Conservation (phyloP, 2,113 vertebrate genomes). For the Pterocles gutturalis region DNA sequence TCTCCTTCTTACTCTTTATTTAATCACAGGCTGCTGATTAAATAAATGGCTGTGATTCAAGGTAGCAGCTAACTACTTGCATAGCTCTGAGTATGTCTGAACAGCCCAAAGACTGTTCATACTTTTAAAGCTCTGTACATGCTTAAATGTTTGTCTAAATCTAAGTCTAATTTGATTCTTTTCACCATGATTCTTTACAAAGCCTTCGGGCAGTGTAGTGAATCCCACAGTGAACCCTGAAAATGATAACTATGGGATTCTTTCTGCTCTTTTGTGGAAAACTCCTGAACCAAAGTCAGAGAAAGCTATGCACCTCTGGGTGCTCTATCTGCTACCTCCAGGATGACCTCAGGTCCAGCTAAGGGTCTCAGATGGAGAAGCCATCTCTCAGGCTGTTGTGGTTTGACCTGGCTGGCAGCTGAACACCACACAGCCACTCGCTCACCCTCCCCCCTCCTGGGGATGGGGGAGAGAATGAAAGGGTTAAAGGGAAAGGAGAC, state of each 20-base stretch:
- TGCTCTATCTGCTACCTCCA: neutral
- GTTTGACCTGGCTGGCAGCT: no score
- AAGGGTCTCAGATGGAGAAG: neutral
- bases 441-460: no score
- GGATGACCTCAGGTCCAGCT: neutral
- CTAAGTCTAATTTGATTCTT: neutral
- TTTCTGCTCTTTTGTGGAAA: neutral
- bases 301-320: neutral
- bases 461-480: no score
- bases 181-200: neutral
- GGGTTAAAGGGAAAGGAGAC: no score
- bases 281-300: neutral
- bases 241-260: neutral
- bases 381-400: neutral
- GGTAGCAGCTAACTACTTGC: neutral
- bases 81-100: neutral
- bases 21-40: neutral
- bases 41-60: conserved; percentile 15
- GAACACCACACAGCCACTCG: no score
- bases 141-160: neutral
- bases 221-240: neutral
- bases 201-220: neutral
- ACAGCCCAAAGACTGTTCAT: neutral
- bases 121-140: neutral
- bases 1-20: neutral